These are phyloP conservation scores for Centropus bengalensis DNA, from an alignment of 2,113 vertebrate genomes.

Conservation along the genomic window DNA sequence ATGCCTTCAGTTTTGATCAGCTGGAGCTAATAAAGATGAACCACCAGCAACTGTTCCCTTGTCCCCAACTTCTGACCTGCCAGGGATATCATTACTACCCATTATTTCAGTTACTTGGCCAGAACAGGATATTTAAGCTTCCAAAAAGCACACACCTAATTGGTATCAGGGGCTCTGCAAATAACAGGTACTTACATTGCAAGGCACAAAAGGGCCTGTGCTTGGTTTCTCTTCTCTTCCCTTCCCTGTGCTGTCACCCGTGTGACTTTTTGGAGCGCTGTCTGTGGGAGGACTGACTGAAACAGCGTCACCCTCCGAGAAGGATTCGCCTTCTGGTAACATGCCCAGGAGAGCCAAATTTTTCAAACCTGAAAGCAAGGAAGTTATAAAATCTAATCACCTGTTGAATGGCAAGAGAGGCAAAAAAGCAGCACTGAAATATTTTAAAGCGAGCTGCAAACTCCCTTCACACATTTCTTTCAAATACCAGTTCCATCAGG, in stretches of 20 bases:
- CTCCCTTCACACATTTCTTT: background rate
- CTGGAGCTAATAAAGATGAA: background rate
- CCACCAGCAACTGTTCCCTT: background rate
- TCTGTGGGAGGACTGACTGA: slow-evolving; percentile 48
- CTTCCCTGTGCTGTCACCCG: background rate
- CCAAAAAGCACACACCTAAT: background rate
- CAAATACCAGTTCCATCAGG: background rate
- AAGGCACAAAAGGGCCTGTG: background rate
- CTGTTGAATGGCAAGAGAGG: background rate
- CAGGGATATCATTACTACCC: background rate
- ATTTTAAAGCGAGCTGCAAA: background rate
- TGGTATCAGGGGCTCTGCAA: background rate
- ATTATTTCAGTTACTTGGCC: background rate
- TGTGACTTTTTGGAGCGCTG: background rate
- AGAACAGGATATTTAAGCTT: background rate
- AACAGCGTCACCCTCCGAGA: slow-evolving; percentile 71
- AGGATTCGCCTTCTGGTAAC: slow-evolving; percentile 83
- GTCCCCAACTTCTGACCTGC: background rate
- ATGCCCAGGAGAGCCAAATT: slow-evolving; percentile 87
- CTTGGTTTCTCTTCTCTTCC: background rate
- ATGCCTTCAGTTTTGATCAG: background rate
- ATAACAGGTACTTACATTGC: slow-evolving; percentile 28
- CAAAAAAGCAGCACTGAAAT: background rate
- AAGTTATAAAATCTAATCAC: background rate
- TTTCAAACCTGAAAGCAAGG: slow-evolving; percentile 81